Percentiles rank a stretch among this genome's conserved stretches.
These are phyloP conservation scores for Oreochromis mossambicus DNA, from an alignment of 2,797 vertebrate genomes.

Conservation along the genomic window DNA sequence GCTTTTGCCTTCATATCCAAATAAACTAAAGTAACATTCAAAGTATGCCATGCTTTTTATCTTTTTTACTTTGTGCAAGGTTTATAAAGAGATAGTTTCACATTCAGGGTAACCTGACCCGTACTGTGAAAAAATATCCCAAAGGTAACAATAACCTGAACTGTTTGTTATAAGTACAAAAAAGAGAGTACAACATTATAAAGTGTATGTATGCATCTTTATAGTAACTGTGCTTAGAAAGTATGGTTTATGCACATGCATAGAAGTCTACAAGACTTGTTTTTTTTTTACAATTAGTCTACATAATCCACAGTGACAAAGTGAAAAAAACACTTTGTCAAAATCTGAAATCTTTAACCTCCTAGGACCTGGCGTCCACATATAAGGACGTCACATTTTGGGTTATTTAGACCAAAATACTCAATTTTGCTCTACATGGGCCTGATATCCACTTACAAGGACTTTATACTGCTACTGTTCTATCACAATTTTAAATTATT, in stretches of 20 bases:
- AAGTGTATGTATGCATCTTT: fast-evolving
- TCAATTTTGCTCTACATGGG: no score
- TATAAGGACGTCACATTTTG: no score
- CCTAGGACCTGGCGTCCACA: no score
- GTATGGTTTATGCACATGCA: not conserved
- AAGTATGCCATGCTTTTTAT: not conserved
- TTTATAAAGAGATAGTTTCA: not conserved
- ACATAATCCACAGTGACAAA: not conserved
- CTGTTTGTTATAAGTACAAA: not conserved
- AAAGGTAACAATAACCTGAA: not conserved
- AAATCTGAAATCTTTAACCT: not conserved
- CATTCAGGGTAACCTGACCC: not conserved
- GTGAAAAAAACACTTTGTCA: not conserved
- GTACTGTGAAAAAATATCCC: not conserved
- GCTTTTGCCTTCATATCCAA: not conserved
- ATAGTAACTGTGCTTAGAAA: not conserved
- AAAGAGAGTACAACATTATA: not conserved
- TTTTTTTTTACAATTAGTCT: not conserved
- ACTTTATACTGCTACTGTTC: no score
- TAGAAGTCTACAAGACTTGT: not conserved
- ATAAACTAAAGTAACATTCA: not conserved
- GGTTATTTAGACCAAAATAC: no score
- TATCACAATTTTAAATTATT: no score
- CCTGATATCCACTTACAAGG: no score
- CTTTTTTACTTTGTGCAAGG: not conserved